Evolutionary conservation across 2,113 vertebrate genomes (phyloP).

Genomic region (Amphiprion percula): DNA sequence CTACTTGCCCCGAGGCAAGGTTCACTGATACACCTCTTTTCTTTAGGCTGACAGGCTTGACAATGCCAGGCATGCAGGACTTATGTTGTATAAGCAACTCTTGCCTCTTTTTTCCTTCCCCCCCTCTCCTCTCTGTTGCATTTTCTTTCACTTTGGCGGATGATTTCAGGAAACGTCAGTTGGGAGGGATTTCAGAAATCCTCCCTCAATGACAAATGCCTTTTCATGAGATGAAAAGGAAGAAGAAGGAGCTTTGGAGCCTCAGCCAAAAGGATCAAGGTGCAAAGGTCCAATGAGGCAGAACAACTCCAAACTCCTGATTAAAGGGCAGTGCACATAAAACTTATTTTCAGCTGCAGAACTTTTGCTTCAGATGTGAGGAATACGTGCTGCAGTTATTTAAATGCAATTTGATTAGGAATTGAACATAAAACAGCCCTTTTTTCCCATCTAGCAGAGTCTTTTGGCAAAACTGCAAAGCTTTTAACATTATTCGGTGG

Average conservation of each 20-base stretch:
- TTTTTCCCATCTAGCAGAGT: no score
- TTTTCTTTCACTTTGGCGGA: constrained; percentile 38
- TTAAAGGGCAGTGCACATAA: constrained; percentile 21
- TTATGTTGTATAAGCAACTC: constrained; percentile 41
- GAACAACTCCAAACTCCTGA: constrained; percentile 22
- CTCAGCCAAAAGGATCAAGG: constrained; percentile 25
- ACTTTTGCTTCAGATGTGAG: no score
- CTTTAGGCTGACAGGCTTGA: constrained; percentile 59
- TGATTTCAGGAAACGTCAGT: constrained; percentile 40
- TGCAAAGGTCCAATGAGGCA: constrained; percentile 16
- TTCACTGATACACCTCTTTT: constrained; percentile 64
- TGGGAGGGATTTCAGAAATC: constrained; percentile 29
- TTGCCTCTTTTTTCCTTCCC: not conserved
- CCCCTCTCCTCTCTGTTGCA: not conserved
- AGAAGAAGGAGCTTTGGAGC: constrained; percentile 32
- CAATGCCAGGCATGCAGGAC: constrained; percentile 62
- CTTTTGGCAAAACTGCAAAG: no score
- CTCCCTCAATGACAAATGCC: constrained; percentile 29
- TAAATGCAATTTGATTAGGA: not conserved
- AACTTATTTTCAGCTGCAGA: not conserved
- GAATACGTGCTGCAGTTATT: not conserved
- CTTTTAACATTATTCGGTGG: no score
- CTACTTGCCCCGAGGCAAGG: constrained; percentile 44
- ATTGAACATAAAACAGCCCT: no score
- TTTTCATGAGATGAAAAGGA: constrained; percentile 45